Conservation (phyloP, 2,888 invertebrate species). For the Macrosiphum euphorbiae region DNA sequence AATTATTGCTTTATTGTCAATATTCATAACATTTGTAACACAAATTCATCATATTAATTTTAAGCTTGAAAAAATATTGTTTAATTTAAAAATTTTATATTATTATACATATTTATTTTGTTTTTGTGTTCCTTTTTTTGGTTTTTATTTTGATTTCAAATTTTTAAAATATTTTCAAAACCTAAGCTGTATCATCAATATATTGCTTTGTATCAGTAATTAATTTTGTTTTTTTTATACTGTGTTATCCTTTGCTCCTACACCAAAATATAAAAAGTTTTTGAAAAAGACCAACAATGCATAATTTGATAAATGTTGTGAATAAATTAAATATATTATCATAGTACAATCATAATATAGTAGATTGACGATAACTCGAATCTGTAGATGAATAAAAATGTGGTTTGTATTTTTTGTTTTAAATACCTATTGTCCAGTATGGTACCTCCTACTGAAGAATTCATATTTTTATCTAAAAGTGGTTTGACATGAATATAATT, state of each 20-base stretch:
- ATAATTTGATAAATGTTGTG: neutral
- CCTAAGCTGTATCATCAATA: conserved; percentile 57
- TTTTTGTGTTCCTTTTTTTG: conserved; percentile 55
- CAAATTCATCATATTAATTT: conserved; percentile 47
- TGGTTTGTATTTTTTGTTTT: neutral
- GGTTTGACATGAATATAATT: too few relatives aligned
- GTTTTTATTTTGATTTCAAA: conserved; percentile 55
- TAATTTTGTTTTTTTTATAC: neutral
- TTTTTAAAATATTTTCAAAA: conserved; percentile 55
- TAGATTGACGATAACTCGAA: neutral
- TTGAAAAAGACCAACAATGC: neutral
- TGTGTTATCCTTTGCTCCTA: neutral
- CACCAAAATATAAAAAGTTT: neutral
- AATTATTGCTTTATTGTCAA: conserved; percentile 30
- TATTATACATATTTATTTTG: conserved; percentile 58
- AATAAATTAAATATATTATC: too few relatives aligned
- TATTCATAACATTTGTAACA: conserved; percentile 50
- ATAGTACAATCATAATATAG: neutral
- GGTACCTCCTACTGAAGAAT: too few relatives aligned
- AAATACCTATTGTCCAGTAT: too few relatives aligned
- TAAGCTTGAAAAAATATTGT: conserved; percentile 43
- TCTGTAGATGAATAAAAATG: neutral
- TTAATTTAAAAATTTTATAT: conserved; percentile 55
- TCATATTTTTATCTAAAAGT: too few relatives aligned
- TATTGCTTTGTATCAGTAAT: conserved; percentile 53